Conservation (phyloP, 2,113 vertebrate species). For the Furnarius figulus region DNA sequence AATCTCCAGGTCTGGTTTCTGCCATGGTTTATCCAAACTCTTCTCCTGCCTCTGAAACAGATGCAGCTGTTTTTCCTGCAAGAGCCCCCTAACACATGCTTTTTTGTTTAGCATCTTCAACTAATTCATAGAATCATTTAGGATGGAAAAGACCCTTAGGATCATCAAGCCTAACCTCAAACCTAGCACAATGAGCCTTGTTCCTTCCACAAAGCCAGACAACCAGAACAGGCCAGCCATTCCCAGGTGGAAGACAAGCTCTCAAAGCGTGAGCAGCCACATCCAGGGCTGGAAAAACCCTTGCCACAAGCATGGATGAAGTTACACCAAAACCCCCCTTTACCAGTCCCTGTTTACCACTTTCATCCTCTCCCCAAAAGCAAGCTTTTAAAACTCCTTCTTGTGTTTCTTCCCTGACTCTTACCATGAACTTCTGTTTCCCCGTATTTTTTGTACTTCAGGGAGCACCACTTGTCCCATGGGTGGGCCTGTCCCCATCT, state of each 20-base stretch:
- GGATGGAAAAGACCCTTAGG: neutral
- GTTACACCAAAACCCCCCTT: neutral
- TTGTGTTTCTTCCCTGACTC: neutral
- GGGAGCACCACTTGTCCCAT: accelerated
- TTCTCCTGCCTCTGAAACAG: neutral
- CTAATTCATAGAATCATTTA: neutral
- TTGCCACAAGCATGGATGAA: neutral
- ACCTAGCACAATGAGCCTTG: neutral
- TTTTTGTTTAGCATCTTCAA: neutral
- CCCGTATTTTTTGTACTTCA: accelerated
- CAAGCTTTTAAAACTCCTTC: neutral
- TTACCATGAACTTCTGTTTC: neutral
- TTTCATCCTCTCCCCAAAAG: neutral
- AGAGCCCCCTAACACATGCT: accelerated
- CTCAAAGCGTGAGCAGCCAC: neutral
- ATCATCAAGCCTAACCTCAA: neutral
- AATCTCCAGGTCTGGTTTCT: neutral
- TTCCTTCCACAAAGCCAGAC: neutral
- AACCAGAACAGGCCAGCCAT: neutral
- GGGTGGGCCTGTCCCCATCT: neutral
- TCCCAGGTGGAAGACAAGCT: neutral
- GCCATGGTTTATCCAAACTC: neutral
- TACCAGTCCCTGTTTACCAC: neutral
- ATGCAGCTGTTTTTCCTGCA: neutral
- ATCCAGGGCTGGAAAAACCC: neutral